Conservation (phyloP, 2,888 invertebrate genomes). For the Serrognathus titanus region DNA sequence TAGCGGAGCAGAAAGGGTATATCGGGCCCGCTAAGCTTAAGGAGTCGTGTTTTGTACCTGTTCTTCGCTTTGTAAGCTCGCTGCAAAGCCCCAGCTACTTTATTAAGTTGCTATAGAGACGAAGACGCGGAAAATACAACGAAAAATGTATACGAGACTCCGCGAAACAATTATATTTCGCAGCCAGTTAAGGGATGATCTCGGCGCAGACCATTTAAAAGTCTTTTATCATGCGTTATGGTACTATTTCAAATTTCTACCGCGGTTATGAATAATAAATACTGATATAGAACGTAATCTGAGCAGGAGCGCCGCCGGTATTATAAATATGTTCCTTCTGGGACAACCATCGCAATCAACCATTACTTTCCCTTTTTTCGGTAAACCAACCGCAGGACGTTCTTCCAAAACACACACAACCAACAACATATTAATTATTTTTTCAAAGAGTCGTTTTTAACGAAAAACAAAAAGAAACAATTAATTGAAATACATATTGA, state of each 20-base stretch:
- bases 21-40: slow-evolving; percentile 32
- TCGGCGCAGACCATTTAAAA: slow-evolving; percentile 42
- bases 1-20: slow-evolving; percentile 32
- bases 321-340: slow-evolving; percentile 42
- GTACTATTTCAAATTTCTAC: slow-evolving; percentile 46
- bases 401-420: too few relatives aligned
- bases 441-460: too few relatives aligned
- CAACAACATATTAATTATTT: too few relatives aligned
- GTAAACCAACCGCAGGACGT: too few relatives aligned
- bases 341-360: not conserved
- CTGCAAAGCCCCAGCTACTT: slow-evolving; percentile 32
- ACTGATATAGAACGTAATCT: slow-evolving; percentile 48
- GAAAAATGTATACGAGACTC: slow-evolving; percentile 22
- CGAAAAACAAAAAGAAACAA: too few relatives aligned
- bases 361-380: slow-evolving; percentile 1
- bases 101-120: slow-evolving; percentile 37
- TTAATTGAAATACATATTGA: too few relatives aligned
- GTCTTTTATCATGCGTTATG: slow-evolving; percentile 46
- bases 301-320: slow-evolving; percentile 22
- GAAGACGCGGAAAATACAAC: slow-evolving; percentile 25
- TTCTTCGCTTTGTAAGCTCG: slow-evolving; percentile 33
- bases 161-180: not conserved
- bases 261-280: slow-evolving; percentile 50
- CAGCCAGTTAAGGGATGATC: slow-evolving; percentile 37
- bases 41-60: slow-evolving; percentile 33